Percentiles rank a stretch among this genome's conserved stretches.
phyloP scores from a whole-genome alignment of 1,140 invertebrate genomes.

The Venturia canescens region DNA sequence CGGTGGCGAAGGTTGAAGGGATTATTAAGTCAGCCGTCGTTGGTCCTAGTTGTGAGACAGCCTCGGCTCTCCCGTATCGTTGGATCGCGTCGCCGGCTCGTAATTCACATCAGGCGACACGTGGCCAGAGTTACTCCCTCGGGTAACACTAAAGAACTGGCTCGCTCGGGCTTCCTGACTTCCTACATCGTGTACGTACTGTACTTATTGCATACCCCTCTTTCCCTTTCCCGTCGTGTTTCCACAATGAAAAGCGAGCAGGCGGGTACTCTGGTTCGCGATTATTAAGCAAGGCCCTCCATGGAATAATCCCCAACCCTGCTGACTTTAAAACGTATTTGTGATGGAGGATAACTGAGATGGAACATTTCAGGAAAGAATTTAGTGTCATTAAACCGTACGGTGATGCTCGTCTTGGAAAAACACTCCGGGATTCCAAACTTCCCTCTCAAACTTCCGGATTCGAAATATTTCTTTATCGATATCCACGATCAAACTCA shows the following conservation, averaged over 20 bases:
- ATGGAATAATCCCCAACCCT: slow-evolving; percentile 9
- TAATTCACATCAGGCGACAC: slow-evolving; percentile 49
- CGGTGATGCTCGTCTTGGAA: no score
- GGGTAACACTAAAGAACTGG: slow-evolving; percentile 52
- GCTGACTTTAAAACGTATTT: slow-evolving; percentile 16
- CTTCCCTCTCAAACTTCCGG: no score
- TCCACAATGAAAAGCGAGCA: slow-evolving; percentile 26
- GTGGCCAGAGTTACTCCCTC: slow-evolving; percentile 46
- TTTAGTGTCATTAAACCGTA: neutral
- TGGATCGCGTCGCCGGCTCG: slow-evolving; percentile 48
- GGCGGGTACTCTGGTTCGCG: slow-evolving; percentile 48
- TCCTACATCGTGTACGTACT: slow-evolving; percentile 2
- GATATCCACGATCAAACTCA: no score
- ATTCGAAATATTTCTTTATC: no score
- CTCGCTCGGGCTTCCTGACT: slow-evolving; percentile 24
- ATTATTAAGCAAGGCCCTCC: slow-evolving; percentile 42
- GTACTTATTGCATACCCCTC: slow-evolving; percentile 22
- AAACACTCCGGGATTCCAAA: no score
- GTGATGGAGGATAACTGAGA: slow-evolving; percentile 19
- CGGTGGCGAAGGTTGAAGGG: slow-evolving; percentile 38
- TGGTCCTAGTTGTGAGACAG: slow-evolving; percentile 39
- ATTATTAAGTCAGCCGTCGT: slow-evolving; percentile 46
- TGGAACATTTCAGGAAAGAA: neutral
- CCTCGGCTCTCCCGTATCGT: slow-evolving; percentile 43
- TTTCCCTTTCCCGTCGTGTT: no score